These are phyloP conservation scores for Panthera tigris DNA, from an alignment of 2,113 vertebrate genomes.

Conservation along the genomic window DNA sequence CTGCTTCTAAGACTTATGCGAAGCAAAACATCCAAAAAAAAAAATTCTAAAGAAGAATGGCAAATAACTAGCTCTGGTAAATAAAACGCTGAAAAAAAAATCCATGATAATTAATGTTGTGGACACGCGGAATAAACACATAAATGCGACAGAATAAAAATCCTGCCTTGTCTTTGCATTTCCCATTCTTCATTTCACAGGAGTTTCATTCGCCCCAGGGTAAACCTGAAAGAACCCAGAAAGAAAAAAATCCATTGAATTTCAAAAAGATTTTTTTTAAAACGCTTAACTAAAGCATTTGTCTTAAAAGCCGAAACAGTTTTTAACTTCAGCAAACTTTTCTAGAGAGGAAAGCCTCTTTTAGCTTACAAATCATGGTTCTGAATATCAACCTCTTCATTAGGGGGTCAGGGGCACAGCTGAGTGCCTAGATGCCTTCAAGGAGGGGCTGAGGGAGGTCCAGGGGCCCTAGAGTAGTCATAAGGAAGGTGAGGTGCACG, in stretches of 20 bases:
- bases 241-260: constrained; percentile 5
- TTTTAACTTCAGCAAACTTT: constrained; percentile 46
- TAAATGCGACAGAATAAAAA: neutral
- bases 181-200: neutral
- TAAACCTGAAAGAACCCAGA: neutral
- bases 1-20: neutral
- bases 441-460: neutral
- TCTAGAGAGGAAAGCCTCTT: neutral
- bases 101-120: neutral
- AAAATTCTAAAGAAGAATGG: neutral
- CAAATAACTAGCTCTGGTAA: neutral
- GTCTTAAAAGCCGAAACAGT: neutral
- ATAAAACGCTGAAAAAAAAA: neutral
- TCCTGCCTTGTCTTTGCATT: neutral
- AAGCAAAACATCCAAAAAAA: neutral
- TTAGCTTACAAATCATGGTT: constrained; percentile 28
- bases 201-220: neutral
- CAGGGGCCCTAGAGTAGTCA: neutral
- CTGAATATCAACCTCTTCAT: neutral
- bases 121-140: neutral
- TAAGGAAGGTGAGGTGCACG: neutral
- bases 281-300: constrained; percentile 15
- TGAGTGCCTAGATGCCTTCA: neutral
- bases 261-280: constrained; percentile 44
- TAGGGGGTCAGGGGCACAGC: accelerated